Evolutionary conservation across 2,113 vertebrate species (phyloP).

Genomic region (Rhinoderma darwinii): DNA sequence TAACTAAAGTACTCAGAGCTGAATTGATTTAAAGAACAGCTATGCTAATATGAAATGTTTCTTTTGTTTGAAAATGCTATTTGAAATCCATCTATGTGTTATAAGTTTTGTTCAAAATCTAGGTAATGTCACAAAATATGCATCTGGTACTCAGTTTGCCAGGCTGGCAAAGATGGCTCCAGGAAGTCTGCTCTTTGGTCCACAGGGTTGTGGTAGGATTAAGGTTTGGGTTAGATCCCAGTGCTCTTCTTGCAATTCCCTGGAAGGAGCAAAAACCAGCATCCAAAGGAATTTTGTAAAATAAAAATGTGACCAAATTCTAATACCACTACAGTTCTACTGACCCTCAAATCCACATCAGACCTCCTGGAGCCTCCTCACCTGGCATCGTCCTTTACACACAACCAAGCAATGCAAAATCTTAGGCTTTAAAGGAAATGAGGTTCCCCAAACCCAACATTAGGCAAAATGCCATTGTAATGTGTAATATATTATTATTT

Average conservation of each 20-base stretch:
- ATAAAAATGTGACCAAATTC: constrained; percentile 35
- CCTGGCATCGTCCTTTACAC: not conserved
- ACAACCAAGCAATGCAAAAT: not conserved
- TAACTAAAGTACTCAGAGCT: constrained; percentile 6
- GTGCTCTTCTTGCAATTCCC: constrained; percentile 37
- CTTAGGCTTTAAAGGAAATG: not conserved
- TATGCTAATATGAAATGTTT: constrained; percentile 26
- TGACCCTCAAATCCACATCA: constrained; percentile 3
- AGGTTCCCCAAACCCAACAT: not conserved
- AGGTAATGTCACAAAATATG: constrained; percentile 11
- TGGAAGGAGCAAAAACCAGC: constrained; percentile 31
- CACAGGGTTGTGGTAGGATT: constrained; percentile 41
- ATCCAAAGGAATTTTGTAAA: constrained; percentile 38
- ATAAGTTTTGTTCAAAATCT: not conserved
- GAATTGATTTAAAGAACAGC: constrained; percentile 26
- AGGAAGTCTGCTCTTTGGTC: constrained; percentile 25
- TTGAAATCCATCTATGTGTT: constrained; percentile 4
- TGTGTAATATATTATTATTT: constrained; percentile 36
- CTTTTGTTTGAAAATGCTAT: constrained; percentile 13
- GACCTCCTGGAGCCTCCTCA: constrained; percentile 21
- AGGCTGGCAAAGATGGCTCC: constrained; percentile 44
- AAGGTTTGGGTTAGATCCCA: constrained; percentile 33
- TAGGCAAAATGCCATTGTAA: not conserved
- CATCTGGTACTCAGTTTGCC: constrained; percentile 20
- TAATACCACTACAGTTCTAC: not conserved